Conservation (phyloP, 2,888 invertebrate species). For the Drosophila falleni region DNA sequence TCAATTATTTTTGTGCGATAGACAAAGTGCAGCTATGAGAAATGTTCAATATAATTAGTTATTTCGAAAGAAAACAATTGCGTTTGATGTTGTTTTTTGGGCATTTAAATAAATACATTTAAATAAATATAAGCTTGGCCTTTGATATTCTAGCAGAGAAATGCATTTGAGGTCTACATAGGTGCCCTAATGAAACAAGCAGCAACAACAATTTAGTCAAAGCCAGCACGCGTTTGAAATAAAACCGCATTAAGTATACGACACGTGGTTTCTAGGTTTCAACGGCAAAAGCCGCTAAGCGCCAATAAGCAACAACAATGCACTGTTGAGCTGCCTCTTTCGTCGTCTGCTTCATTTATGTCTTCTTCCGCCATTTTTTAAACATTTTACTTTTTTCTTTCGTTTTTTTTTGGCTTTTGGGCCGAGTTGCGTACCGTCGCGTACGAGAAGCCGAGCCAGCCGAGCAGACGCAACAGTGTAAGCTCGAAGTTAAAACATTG, state of each 20-base stretch:
- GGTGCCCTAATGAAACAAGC: constrained; percentile 16
- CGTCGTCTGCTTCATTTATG: constrained; percentile 71
- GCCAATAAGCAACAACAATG: constrained; percentile 36
- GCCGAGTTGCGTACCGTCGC: constrained; percentile 42
- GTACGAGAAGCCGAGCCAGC: constrained; percentile 14
- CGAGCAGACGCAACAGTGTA: constrained; percentile 3
- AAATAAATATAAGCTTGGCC: constrained; percentile 14
- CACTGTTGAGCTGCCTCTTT: constrained; percentile 62
- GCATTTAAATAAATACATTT: background rate
- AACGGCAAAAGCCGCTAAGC: constrained; percentile 51
- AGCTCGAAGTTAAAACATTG: constrained; percentile 63
- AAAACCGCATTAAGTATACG: constrained; percentile 77
- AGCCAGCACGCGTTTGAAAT: constrained; percentile 67
- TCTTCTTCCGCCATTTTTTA: constrained; percentile 76
- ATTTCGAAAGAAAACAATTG: background rate
- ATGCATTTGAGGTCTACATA: constrained; percentile 42
- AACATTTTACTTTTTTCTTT: constrained; percentile 44
- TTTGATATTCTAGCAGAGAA: constrained; percentile 37
- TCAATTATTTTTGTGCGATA: no score
- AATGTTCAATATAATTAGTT: background rate
- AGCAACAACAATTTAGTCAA: constrained; percentile 11
- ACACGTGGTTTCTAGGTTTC: constrained; percentile 63
- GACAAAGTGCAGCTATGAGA: no score
- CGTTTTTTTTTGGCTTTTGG: constrained; percentile 27
- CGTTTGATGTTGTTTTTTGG: constrained; percentile 1